phyloP scores from a whole-genome alignment of 2,113 vertebrate genomes.

The Sigmodon hispidus region DNA sequence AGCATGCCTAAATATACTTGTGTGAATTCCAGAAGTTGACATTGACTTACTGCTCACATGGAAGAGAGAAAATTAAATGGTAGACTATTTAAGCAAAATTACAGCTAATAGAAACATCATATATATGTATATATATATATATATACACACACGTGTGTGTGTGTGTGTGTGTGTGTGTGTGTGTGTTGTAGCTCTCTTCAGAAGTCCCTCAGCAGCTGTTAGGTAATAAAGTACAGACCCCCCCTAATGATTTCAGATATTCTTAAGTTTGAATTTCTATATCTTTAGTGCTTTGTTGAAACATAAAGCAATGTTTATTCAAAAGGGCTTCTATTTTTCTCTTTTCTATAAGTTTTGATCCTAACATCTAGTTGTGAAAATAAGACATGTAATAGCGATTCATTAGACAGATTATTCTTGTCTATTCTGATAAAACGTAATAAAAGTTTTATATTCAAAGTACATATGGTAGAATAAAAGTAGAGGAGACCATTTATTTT shows the following conservation, averaged over 20 bases:
- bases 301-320: not conserved
- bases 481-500: not conserved
- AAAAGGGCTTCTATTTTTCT: not conserved
- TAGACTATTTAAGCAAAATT: conserved; percentile 67
- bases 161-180: not conserved
- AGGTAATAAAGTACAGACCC: not conserved
- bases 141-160: conserved; percentile 10
- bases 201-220: conserved; percentile 53
- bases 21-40: conserved; percentile 49
- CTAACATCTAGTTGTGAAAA: not conserved
- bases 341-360: conserved; percentile 8
- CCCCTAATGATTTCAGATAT: not conserved
- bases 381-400: not conserved
- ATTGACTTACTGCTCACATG: conserved; percentile 65
- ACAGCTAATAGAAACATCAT: conserved; percentile 67
- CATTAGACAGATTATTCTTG: not conserved
- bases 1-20: conserved; percentile 44
- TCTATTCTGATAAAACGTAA: not conserved
- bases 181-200: not conserved
- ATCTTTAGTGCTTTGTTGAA: not conserved
- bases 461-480: not conserved
- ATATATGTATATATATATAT: conserved; percentile 1
- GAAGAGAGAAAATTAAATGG: conserved; percentile 70
- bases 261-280: conserved; percentile 14
- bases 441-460: not conserved